phyloP scores from a whole-genome alignment of 1,140 invertebrate genomes.

The Trachymyrmex cornetzi region DNA sequence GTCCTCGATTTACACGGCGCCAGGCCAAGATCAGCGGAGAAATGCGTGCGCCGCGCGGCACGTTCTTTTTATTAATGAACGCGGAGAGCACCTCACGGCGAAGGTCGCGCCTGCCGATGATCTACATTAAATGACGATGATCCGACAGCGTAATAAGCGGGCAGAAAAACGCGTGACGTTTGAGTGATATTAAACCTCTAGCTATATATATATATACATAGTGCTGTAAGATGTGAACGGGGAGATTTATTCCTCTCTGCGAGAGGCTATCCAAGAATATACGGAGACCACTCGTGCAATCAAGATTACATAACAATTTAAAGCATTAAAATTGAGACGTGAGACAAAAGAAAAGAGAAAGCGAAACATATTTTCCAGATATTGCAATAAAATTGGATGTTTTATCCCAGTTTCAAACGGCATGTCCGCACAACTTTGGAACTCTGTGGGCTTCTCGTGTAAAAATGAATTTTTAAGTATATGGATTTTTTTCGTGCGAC shows the following conservation, averaged over 20 bases:
- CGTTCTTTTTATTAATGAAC: conserved; percentile 76
- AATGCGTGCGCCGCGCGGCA: conserved; percentile 69
- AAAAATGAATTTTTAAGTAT: conserved; percentile 9
- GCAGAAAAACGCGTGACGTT: conserved; percentile 46
- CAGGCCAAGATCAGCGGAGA: conserved; percentile 65
- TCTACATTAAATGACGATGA: conserved; percentile 72
- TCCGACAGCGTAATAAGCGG: conserved; percentile 44
- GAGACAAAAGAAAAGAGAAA: conserved; percentile 37
- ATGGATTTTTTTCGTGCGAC: neutral
- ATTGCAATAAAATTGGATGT: neutral
- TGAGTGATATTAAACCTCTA: conserved; percentile 49
- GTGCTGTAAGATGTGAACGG: neutral
- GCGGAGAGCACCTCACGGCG: conserved; percentile 46
- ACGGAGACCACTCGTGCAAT: neutral
- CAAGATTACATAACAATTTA: conserved; percentile 30
- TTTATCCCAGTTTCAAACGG: neutral
- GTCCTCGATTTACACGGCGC: conserved; percentile 74
- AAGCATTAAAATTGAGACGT: conserved; percentile 10
- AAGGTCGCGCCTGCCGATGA: conserved; percentile 73
- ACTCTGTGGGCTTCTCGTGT: neutral
- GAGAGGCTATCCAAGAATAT: neutral
- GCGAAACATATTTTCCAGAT: neutral
- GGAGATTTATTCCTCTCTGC: conserved; percentile 20
- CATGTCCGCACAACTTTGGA: neutral
- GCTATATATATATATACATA: no score